A percentile compares a stretch with the other conserved stretches of the same genome.
Conservation (phyloP, 2,113 vertebrate species). For the Dipodomys merriami region DNA sequence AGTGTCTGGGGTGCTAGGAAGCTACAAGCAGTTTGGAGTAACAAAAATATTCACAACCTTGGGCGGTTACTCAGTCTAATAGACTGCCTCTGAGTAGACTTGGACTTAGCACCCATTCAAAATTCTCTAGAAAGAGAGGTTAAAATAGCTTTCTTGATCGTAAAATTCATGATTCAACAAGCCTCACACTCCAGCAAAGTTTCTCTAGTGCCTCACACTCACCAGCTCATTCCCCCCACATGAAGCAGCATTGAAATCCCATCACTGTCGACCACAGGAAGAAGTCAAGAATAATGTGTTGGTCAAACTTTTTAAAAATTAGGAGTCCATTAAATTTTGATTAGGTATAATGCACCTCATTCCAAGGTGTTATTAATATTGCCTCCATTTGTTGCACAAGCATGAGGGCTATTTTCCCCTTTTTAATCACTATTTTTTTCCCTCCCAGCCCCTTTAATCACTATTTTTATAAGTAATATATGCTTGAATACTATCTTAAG, state of each 20-base stretch:
- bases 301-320: slow-evolving; percentile 55
- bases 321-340: slow-evolving; percentile 47
- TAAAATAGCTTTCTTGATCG: neutral
- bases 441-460: too few relatives aligned
- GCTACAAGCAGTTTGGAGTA: neutral
- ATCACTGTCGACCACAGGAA: neutral
- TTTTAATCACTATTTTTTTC: slow-evolving; percentile 23
- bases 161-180: neutral
- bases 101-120: neutral
- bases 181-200: neutral
- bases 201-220: neutral
- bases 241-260: neutral
- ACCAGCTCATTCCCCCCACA: neutral
- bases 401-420: neutral
- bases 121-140: neutral
- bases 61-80: neutral
- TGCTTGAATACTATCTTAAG: neutral
- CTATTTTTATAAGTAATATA: slow-evolving; percentile 31
- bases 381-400: slow-evolving; percentile 39
- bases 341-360: slow-evolving; percentile 18
- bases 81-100: neutral
- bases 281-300: neutral
- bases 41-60: slow-evolving; percentile 28
- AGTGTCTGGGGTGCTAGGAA: slow-evolving; percentile 33
- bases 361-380: slow-evolving; percentile 25